Conservation (phyloP, 2,113 vertebrate species). For the Poeciliopsis occidentalis region DNA sequence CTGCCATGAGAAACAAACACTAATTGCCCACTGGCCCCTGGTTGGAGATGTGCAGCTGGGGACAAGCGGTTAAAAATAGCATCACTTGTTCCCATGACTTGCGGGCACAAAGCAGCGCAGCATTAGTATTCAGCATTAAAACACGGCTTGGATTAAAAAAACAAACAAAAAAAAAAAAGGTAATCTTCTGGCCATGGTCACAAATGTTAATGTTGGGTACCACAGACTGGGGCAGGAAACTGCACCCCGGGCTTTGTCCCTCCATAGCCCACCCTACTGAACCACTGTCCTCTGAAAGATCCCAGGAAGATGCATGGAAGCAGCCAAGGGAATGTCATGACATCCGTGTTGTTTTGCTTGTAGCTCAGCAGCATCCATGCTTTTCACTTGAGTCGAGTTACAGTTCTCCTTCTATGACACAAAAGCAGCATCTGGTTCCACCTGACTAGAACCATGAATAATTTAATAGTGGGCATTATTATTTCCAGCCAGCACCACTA, state of each 20-base stretch:
- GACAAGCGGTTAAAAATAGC: constrained; percentile 79
- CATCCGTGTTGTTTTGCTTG: constrained; percentile 47
- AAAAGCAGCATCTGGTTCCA: constrained; percentile 77
- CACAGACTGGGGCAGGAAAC: constrained; percentile 33
- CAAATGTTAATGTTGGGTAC: constrained; percentile 61
- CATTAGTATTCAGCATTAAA: constrained; percentile 71
- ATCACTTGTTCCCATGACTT: constrained; percentile 67
- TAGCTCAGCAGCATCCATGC: constrained; percentile 37
- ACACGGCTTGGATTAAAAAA: constrained; percentile 38
- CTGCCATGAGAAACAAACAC: constrained; percentile 73
- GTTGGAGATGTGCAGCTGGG: constrained; percentile 80
- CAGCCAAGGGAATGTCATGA: constrained; percentile 38
- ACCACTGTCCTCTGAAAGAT: constrained; percentile 49
- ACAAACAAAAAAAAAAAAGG: constrained; percentile 64
- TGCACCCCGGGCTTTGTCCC: constrained; percentile 31
- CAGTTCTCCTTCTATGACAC: constrained; percentile 80
- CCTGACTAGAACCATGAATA: constrained; percentile 85
- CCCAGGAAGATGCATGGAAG: constrained; percentile 50
- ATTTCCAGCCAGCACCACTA: constrained; percentile 70
- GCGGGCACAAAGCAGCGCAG: constrained; percentile 59
- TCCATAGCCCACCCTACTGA: constrained; percentile 44
- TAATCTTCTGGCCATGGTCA: constrained; percentile 57
- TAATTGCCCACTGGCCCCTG: constrained; percentile 78
- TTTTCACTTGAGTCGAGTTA: constrained; percentile 78
- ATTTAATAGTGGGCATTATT: constrained; percentile 77